Evolutionary conservation across 2,888 invertebrate species (phyloP).

Genomic region (Trichopoda pennipes): DNA sequence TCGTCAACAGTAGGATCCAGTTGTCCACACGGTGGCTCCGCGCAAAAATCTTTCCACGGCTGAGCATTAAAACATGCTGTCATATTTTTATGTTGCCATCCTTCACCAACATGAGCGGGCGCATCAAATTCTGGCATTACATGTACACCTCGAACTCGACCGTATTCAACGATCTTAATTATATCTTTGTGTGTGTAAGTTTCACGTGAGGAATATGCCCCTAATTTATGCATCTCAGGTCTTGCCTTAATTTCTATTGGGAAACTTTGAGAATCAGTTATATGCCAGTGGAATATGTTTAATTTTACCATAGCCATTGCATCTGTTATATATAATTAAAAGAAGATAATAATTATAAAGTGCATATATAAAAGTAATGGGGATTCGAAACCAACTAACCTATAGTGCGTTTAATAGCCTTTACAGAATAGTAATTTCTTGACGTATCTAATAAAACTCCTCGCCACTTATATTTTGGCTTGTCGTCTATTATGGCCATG

Average conservation of each 20-base stretch:
- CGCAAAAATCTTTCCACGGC: conserved; percentile 86
- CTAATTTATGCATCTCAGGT: conserved; percentile 87
- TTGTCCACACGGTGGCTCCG: conserved; percentile 93
- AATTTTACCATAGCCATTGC: conserved; percentile 95
- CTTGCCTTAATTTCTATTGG: conserved; percentile 90
- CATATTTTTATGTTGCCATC: conserved; percentile 88
- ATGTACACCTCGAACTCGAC: conserved; percentile 88
- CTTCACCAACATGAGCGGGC: conserved; percentile 94
- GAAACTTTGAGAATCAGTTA: conserved; percentile 96
- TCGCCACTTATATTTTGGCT: conserved; percentile 92
- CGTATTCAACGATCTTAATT: conserved; percentile 85
- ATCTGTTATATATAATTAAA: conserved; percentile 81
- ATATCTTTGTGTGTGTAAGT: conserved; percentile 83
- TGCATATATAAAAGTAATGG: not conserved
- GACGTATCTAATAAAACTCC: conserved; percentile 95
- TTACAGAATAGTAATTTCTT: conserved; percentile 90
- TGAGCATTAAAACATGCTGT: conserved; percentile 88
- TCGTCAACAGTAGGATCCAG: conserved; percentile 87
- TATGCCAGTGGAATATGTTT: conserved; percentile 97
- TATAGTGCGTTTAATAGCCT: conserved; percentile 87
- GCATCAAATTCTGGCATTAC: conserved; percentile 96
- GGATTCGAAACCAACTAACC: conserved; percentile 78
- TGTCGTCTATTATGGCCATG: conserved; percentile 86
- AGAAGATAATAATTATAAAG: too few species aligned
- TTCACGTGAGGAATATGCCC: conserved; percentile 89